A percentile compares a stretch with the other conserved stretches of the same genome.
phyloP scores from a whole-genome alignment of 1,140 invertebrate species.

The Mylabris phalerata region DNA sequence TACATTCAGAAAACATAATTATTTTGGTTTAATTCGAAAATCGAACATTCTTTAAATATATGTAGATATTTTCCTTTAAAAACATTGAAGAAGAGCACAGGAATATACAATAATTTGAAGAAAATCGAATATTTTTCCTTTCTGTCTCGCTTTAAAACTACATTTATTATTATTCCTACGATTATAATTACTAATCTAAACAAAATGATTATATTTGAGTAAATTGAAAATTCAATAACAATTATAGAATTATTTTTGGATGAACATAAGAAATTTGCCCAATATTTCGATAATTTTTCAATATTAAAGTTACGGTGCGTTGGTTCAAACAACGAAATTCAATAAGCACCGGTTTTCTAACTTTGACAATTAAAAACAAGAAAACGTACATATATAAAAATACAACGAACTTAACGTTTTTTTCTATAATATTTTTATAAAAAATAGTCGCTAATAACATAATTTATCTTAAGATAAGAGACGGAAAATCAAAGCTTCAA shows the following conservation, averaged over 20 bases:
- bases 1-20: slow-evolving; percentile 11
- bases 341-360: no score
- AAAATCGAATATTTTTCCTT: background rate
- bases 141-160: slow-evolving; percentile 2
- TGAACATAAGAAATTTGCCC: no score
- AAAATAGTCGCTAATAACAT: no score
- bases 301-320: no score
- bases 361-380: no score
- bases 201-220: background rate
- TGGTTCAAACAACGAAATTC: no score
- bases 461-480: no score
- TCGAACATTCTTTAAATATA: slow-evolving; percentile 3
- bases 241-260: background rate
- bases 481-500: no score
- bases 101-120: background rate
- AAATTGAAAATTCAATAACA: slow-evolving; percentile 2
- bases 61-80: background rate
- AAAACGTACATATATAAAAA: no score
- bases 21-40: slow-evolving; percentile 9
- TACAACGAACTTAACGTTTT: no score
- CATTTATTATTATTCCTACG: slow-evolving; percentile 5
- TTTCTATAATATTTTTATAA: no score
- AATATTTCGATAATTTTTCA: no score
- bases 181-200: slow-evolving; percentile 8
- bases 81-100: slow-evolving; percentile 10